Evolutionary conservation across 2,113 vertebrate genomes (phyloP), one percentile per base, ranked within the genome.

Genomic region (Notarius lentiginosus): DNA sequence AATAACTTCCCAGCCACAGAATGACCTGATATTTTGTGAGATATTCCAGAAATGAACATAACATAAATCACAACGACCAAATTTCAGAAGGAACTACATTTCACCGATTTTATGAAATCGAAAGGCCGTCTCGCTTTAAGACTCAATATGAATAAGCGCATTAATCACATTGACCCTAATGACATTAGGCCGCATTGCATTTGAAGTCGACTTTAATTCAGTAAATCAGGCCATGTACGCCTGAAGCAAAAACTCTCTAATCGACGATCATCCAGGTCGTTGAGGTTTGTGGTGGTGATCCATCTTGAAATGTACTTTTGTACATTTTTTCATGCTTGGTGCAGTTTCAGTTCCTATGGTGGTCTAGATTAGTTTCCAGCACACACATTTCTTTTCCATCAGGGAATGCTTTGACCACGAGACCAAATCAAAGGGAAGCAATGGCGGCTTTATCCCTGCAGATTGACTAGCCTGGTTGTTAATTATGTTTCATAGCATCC

Each of bases 401-500:
- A 47, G 30, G 63, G 51, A 82, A 73, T 11, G 66, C 85, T 72
- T 81, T 86, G 51, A 80, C 81, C 47, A 51, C 22, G 41, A 86
- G 63, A 81, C 53, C 12, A 24, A 82, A 80, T 70, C 27, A 65
- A 79, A 63, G 47, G 27, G 61, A 68, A 70, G 17, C 63, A 65
- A 53, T 8, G 2, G 24, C 24, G 18, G 65, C 34, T 73, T 84
- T 63, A 60, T n/a, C 76, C 61, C 53, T 68, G 56, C 75, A 80
- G 20, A 79, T 53, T 66, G 76, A 87, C 66, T 27, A 61, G 56
- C 56, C 73, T 53, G 65, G 58, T 75, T 66, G 79, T 76, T 90
- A 88, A 92, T 90, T 86, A 88, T 53, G 81, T 84, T 63, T 77
- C 79, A 85, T 70, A 76, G 22, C 85, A 34, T 77, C 66, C 83